Evolutionary conservation across 2,113 vertebrate species (phyloP), one percentile per base, ranked within the genome.

Genomic region (Rhabdomys dilectus): DNA sequence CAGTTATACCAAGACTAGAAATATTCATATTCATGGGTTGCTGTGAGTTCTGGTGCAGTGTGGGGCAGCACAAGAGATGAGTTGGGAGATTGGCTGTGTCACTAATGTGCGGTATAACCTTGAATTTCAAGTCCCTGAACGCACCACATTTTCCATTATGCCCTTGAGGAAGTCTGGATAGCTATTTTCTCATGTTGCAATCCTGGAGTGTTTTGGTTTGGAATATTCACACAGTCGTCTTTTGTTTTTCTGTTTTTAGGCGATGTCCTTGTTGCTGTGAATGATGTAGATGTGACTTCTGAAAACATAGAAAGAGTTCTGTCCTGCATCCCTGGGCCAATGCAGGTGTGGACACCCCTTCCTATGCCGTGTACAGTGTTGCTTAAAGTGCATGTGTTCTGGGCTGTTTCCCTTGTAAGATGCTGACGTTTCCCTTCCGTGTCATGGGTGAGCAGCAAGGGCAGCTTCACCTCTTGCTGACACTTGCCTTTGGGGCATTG

Each of bases 281-380:
- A 99, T 17, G 99, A 99, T 91, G 99, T 99, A n/a, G 99, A 99
- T 26, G 99, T 99, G 95, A 99, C 99, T 70, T 98, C 98, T 5
- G 99, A 99, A 98, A 99, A 99, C 98, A 99, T 99, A 19, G 99
- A 99, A 97, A 98, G 99, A 91, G 99, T 99, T 98, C 98, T 99
- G 85, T 99, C 99, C 92, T 99, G 99, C 97, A 99, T 99, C 97
- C 99, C 99, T 17, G 99, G 99, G 60, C 99, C 99, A 39, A 99
- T 99, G 96, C 99, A 99, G 99, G 99, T 99, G 94, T 85, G 36
- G 60, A 96, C 42, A 19, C 95, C 29, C 87, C 91, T 70, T 75
- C 58, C 51, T 72, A 4, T 88, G 22, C 7, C 88, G 91, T 96
- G 66, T 72, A 91, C 45, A 53, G 62, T 45, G 66, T 91, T 91